Evolutionary conservation across 2,888 invertebrate species (phyloP), one percentile per base, ranked within the genome.

Genomic region (Drosophila vallismaia): DNA sequence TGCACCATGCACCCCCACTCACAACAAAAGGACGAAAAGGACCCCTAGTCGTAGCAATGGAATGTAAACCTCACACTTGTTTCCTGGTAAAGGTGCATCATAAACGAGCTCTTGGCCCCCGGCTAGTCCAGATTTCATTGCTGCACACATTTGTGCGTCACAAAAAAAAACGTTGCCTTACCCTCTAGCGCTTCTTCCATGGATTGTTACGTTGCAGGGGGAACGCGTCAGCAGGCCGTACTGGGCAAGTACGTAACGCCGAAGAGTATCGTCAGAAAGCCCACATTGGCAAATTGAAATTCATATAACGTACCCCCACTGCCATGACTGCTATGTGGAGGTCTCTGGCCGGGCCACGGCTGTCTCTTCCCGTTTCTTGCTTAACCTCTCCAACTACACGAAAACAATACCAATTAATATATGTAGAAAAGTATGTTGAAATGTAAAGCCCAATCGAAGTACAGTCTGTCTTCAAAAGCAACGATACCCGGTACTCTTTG

Each of bases 261-360:
- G 72, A 40, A 29, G 40, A 52, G 62, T 40, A 60, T 56, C 55
- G 74, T 66, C 74, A 56, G 71, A 67, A 74, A 71, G 52, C 68
- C 67, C 71, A 44, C 56, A 62, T 38, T 79, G 77, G 76, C 78
- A 74, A 83, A 86, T 83, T 86, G 88, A 86, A 79, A 79, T 81
- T 86, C 82, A 80, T 50, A 72, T 74, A 72, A 74, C 74, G 56
- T 54, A 38, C 26, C 66, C 29, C 29, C 42, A 19, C 19, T 19
- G 19, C 19, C 19, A 19, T 2, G 40, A 10, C 64, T 33, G 44
- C 71, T 9, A 54, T 52, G 51, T 49, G 59, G 38, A n/a, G 28
- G 19, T 51, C 50, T 59, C 49, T 57, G 44, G 9, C 69, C 24
- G 44, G n/a, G 56, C 24, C 42, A 19, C 19, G 19, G 19, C 19